phyloP scores from a whole-genome alignment of 2,113 vertebrate genomes.

The Apaloderma vittatum region DNA sequence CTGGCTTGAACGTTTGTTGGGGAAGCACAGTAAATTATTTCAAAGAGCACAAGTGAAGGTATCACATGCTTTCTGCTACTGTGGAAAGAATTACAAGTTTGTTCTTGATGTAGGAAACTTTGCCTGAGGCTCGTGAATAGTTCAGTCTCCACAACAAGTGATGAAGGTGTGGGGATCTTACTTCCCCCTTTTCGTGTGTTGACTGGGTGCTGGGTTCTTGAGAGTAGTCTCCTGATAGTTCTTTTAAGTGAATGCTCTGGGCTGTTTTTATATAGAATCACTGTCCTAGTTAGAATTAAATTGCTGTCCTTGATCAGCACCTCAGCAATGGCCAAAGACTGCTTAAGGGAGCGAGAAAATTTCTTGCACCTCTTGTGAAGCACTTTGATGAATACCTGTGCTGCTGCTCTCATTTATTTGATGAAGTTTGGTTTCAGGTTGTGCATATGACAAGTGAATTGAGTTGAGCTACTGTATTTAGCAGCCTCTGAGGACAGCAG shows the following conservation, averaged over 20 bases:
- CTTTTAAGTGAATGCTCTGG: not conserved
- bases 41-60: not conserved
- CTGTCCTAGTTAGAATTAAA: not conserved
- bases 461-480: not conserved
- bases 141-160: not conserved
- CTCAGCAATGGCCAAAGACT: not conserved
- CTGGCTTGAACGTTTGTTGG: not conserved
- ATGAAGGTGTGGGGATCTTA: not conserved
- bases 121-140: not conserved
- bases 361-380: not conserved
- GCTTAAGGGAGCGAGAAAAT: not conserved
- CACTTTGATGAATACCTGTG: not conserved
- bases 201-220: not conserved
- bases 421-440: not conserved
- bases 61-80: not conserved
- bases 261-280: constrained; percentile 5
- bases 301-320: not conserved
- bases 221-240: not conserved
- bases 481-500: not conserved
- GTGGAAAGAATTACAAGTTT: not conserved
- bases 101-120: not conserved
- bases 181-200: not conserved
- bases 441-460: not conserved
- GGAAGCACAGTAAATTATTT: not conserved
- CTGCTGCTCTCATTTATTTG: not conserved